Conservation (phyloP, 2,113 vertebrate species). For the Chrysemys picta region DNA sequence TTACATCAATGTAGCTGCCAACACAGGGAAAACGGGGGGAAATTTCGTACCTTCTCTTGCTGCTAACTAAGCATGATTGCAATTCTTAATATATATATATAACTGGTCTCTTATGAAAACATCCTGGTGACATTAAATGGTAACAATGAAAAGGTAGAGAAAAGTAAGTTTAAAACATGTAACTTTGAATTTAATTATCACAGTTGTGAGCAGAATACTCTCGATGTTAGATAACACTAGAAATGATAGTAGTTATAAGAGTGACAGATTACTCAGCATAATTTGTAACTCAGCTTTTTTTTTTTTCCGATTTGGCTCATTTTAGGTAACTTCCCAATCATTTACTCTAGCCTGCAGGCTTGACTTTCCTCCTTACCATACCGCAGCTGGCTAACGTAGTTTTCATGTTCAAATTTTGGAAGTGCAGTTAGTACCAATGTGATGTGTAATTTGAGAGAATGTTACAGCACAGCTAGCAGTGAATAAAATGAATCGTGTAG, state of each 20-base stretch:
- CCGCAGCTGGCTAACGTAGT: conserved; percentile 30
- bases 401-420: not conserved
- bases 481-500: not conserved
- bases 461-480: not conserved
- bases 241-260: conserved; percentile 44
- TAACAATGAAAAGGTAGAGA: conserved; percentile 5
- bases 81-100: not conserved
- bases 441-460: not conserved
- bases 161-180: conserved; percentile 29
- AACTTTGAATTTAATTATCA: conserved; percentile 57
- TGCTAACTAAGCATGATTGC: not conserved
- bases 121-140: conserved; percentile 8
- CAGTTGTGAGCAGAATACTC: not conserved
- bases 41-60: not conserved
- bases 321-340: not conserved
- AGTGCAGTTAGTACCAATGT: conserved; percentile 36
- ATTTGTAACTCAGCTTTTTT: not conserved
- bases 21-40: not conserved
- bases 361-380: conserved; percentile 24
- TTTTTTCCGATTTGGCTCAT: conserved; percentile 15
- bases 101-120: not conserved
- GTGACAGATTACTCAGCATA: conserved; percentile 4
- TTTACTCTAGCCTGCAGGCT: conserved; percentile 20
- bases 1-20: not conserved
- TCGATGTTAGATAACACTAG: conserved; percentile 19